Base-by-base conservation (phyloP, 2,888 invertebrate species). In the Hartigia nigra region DNA sequence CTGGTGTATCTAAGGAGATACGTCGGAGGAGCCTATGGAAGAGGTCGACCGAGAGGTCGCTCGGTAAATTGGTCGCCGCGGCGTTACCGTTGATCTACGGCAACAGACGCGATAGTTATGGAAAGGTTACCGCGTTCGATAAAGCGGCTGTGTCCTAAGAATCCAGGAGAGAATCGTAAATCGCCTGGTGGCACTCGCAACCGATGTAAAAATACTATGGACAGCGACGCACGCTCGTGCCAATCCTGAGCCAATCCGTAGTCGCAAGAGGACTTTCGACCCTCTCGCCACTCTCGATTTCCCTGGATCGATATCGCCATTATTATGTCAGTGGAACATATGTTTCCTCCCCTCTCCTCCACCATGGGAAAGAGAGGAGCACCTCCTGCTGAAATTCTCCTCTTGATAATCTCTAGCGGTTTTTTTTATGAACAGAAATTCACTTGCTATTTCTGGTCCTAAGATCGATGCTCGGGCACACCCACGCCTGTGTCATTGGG, bases 81-180 rank as follows among this genome's bases (percentile, higher is more conserved):
- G 88, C 87, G 86, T 87, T 86, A 86, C 86, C 88, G 88, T 87
- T 89, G 89, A 89, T 89, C 88, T 88, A 89, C 88, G 88, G 87
- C 88, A 87, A 87, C 86, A 87, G 86, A 87, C 86, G 88, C 87
- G 87, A 88, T 89, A 87, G 88, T 89, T 88, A 87, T 88, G 89
- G 86, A 89, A 89, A 88, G 88, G 88, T 89, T 88, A 88, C 86
- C 83, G 84, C 85, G 85, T 85, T 89, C 87, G 86, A 88, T 86
- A 88, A 88, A 89, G 84, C 86, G 86, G 83, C 85, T 75, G 74
- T 86, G 87, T 87, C 86, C 84, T 84, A 85, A 83, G 81, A 84
- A 84, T 82, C 85, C 81, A 82, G 79, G 84, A 86, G 81, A 82
- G 83, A 84, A 87, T 87, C 86, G 87, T 87, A 86, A 87, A 87